Percentiles rank a stretch among this genome's conserved stretches.
Evolutionary conservation across 1,140 invertebrate genomes (phyloP).

Genomic region (Cataglyphis hispanica): DNA sequence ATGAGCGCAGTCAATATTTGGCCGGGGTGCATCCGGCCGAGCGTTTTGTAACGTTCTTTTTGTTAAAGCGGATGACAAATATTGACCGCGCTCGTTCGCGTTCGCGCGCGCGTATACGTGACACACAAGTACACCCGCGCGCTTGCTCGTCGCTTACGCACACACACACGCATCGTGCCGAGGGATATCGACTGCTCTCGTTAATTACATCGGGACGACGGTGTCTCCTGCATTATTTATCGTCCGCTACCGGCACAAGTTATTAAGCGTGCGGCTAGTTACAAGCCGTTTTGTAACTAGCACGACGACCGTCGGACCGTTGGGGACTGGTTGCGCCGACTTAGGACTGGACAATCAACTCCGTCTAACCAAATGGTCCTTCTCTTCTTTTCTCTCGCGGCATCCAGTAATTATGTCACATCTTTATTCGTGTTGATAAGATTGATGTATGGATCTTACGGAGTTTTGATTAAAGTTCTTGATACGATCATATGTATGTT

Average conservation of each 20-base stretch:
- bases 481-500: background rate
- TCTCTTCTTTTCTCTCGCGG: no score
- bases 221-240: slow-evolving; percentile 77
- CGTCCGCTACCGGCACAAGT: slow-evolving; percentile 73
- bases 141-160: no score
- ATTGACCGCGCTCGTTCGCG: slow-evolving; percentile 76
- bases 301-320: slow-evolving; percentile 46
- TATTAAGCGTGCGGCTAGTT: slow-evolving; percentile 75
- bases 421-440: background rate
- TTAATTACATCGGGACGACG: slow-evolving; percentile 78
- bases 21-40: slow-evolving; percentile 74
- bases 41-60: slow-evolving; percentile 78
- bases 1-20: slow-evolving; percentile 78
- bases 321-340: background rate
- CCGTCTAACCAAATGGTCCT: slow-evolving; percentile 30
- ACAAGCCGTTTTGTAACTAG: slow-evolving; percentile 63
- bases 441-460: background rate
- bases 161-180: background rate
- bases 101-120: slow-evolving; percentile 70
- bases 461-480: slow-evolving; percentile 1
- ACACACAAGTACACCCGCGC: slow-evolving; percentile 67
- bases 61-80: slow-evolving; percentile 78
- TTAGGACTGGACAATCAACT: slow-evolving; percentile 6
- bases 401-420: background rate
- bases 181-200: slow-evolving; percentile 75